Evolutionary conservation across 2,888 invertebrate genomes (phyloP).

Genomic region (Acanthosepion esculentum): DNA sequence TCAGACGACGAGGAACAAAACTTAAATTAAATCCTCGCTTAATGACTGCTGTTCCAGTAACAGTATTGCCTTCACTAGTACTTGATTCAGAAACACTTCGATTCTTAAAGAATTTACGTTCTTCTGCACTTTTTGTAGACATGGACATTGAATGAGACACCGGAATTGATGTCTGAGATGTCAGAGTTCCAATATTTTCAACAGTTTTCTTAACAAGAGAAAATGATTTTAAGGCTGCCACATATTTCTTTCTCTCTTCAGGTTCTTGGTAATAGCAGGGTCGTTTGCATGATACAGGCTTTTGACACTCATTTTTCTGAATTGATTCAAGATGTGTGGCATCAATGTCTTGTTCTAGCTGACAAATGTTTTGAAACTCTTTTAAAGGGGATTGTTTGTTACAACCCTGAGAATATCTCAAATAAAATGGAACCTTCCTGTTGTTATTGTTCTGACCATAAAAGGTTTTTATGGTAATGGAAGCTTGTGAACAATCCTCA

Average conservation of each 20-base stretch:
- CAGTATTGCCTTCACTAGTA: neutral
- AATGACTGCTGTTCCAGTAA: conserved; percentile 58
- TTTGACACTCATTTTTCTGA: neutral
- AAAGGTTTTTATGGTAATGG: conserved; percentile 35
- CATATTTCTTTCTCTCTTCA: neutral
- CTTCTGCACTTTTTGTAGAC: neutral
- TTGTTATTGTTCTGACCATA: neutral
- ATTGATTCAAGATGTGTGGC: neutral
- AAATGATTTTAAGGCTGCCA: neutral
- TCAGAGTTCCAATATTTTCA: neutral
- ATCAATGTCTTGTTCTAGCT: neutral
- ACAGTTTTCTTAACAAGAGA: neutral
- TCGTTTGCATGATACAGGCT: neutral
- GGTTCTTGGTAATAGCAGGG: conserved; percentile 38
- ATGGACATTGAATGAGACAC: neutral
- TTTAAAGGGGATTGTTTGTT: neutral
- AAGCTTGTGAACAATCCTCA: neutral
- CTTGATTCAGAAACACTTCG: neutral
- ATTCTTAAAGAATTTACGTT: conserved; percentile 42
- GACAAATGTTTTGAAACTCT: neutral
- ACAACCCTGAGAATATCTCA: neutral
- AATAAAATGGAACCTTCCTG: conserved; percentile 24
- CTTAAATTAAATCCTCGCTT: conserved; percentile 64
- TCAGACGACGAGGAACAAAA: conserved; percentile 58
- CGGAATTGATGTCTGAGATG: neutral